phyloP scores from a whole-genome alignment of 2,797 vertebrate species.

The Tadarida brasiliensis region DNA sequence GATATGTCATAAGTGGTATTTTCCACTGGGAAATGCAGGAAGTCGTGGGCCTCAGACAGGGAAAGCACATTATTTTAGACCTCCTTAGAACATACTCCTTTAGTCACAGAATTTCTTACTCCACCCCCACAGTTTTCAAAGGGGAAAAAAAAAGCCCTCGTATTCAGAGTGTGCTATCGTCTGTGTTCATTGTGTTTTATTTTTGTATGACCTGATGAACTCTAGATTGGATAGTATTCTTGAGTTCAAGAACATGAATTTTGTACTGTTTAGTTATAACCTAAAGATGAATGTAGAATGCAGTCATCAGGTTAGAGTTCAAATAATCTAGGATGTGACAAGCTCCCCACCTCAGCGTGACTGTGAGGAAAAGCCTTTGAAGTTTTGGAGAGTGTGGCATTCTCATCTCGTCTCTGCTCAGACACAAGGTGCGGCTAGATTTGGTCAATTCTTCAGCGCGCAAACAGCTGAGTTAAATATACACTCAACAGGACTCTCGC shows the following conservation, averaged over 20 bases:
- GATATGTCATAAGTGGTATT: neutral
- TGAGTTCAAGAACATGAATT: constrained; percentile 8
- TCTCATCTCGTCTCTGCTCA: constrained; percentile 48
- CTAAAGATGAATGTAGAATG: constrained; percentile 74
- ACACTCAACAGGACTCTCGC: neutral
- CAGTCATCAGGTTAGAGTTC: constrained; percentile 71
- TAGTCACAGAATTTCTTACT: constrained; percentile 43
- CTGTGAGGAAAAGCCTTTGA: constrained; percentile 21
- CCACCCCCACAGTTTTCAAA: constrained; percentile 33
- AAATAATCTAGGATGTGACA: constrained; percentile 15
- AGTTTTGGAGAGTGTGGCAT: constrained; percentile 39
- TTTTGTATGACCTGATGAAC: constrained; percentile 67
- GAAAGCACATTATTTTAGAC: constrained; percentile 28
- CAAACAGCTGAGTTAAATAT: neutral
- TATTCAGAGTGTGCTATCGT: neutral
- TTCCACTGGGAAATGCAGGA: neutral
- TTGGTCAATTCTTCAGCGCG: neutral
- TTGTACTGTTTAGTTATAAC: constrained; percentile 39
- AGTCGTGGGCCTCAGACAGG: neutral
- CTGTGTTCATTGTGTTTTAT: constrained; percentile 65
- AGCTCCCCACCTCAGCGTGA: neutral
- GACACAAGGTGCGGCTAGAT: neutral
- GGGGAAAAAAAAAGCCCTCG: neutral
- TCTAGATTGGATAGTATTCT: constrained; percentile 30
- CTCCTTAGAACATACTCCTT: neutral